Evolutionary conservation across 2,888 invertebrate species (phyloP).

Genomic region (Pristionchus mayeri): DNA sequence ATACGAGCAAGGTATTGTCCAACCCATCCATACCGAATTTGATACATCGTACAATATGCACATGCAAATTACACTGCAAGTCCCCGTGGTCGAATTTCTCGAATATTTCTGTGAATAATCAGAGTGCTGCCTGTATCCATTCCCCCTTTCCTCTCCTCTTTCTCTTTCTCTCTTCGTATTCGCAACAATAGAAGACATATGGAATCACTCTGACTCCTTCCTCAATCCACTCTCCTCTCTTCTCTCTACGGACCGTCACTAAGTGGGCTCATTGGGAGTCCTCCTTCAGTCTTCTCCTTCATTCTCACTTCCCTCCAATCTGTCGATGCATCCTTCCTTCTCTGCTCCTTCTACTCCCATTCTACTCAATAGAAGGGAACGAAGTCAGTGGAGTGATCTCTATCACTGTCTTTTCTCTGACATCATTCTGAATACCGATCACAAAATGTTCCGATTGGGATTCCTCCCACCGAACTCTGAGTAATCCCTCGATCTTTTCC

Average conservation of each 20-base stretch:
- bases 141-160: constrained; percentile 4
- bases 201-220: neutral
- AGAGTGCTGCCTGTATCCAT: neutral
- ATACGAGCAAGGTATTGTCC: constrained; percentile 34
- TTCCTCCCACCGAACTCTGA: no score
- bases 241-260: constrained; percentile 24
- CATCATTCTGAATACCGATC: neutral
- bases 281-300: neutral
- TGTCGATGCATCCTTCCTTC: constrained; percentile 29
- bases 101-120: neutral
- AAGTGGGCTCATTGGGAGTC: constrained; percentile 30
- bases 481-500: no score
- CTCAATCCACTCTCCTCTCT: neutral
- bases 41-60: no score
- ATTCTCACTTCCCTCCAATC: neutral
- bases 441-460: no score
- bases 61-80: no score
- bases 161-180: neutral
- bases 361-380: constrained; percentile 8
- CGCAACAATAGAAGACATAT: constrained; percentile 28
- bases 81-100: neutral
- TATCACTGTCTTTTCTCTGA: neutral
- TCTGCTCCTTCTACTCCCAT: neutral
- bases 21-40: no score
- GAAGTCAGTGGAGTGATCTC: neutral